Evolutionary conservation across 2,113 vertebrate genomes (phyloP).

Genomic region (Thalassarche chlororhynchos): DNA sequence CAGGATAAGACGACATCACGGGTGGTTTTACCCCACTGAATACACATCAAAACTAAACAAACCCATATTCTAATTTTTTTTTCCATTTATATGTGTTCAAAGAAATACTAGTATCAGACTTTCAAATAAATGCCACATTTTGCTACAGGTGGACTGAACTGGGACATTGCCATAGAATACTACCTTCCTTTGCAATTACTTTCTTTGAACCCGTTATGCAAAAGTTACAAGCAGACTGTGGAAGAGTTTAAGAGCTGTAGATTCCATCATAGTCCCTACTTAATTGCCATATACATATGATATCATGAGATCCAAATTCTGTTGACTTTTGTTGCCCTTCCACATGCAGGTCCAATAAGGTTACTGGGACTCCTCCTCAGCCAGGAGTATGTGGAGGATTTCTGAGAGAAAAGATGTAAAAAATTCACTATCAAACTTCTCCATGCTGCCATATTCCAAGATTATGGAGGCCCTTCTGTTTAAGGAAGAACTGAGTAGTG

Average conservation of each 20-base stretch:
- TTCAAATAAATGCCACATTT: neutral
- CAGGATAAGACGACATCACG: neutral
- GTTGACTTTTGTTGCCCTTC: neutral
- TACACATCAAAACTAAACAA: neutral
- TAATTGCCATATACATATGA: neutral
- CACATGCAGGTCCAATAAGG: neutral
- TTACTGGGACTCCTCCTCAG: neutral
- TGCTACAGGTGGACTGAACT: neutral
- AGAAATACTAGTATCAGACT: neutral
- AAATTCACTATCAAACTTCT: neutral
- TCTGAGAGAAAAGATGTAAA: neutral
- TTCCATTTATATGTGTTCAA: neutral
- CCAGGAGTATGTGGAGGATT: neutral
- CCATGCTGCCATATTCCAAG: neutral
- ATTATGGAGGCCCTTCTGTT: neutral
- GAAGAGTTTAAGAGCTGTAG: neutral
- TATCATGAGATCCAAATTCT: neutral
- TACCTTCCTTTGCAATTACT: neutral
- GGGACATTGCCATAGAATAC: neutral
- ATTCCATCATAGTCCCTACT: neutral
- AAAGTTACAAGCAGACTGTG: too few relatives aligned
- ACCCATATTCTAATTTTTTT: neutral
- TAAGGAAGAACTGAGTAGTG: neutral
- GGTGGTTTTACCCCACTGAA: neutral
- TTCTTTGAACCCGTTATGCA: neutral